phyloP scores from a whole-genome alignment of 2,888 invertebrate species.

The Thymelicus lineola region DNA sequence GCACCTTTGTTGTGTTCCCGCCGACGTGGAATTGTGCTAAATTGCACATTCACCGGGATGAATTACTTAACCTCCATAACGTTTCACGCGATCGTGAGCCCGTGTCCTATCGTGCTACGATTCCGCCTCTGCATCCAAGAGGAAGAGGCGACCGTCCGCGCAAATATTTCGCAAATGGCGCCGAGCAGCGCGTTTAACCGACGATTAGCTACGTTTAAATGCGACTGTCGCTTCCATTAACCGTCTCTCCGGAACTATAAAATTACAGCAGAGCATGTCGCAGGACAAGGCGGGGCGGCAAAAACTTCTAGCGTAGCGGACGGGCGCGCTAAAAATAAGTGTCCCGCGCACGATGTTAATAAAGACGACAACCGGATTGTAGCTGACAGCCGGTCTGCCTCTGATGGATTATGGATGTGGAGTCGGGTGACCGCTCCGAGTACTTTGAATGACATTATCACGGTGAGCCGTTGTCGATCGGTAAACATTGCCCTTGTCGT shows the following conservation, averaged over 20 bases:
- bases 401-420: conserved; percentile 36
- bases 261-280: conserved; percentile 65
- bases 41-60: conserved; percentile 60
- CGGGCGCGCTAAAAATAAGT: conserved; percentile 64
- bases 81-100: conserved; percentile 42
- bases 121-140: conserved; percentile 48
- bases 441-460: conserved; percentile 26
- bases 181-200: conserved; percentile 57
- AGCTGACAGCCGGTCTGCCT: conserved; percentile 52
- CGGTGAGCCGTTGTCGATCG: conserved; percentile 15
- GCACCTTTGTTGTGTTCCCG: conserved; percentile 61
- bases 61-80: conserved; percentile 56
- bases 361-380: conserved; percentile 62
- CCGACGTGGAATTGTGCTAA: conserved; percentile 53
- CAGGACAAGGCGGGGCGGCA: conserved; percentile 50
- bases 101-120: conserved; percentile 44
- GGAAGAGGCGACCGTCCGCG: conserved; percentile 37
- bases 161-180: conserved; percentile 67
- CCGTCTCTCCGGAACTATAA: conserved; percentile 77
- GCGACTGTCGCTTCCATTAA: conserved; percentile 63
- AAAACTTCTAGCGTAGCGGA: conserved; percentile 63
- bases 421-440: conserved; percentile 24
- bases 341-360: conserved; percentile 58
- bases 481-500: conserved; percentile 25
- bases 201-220: conserved; percentile 64